Percentiles rank a stretch among this genome's conserved stretches.
Evolutionary conservation across 2,113 vertebrate species (phyloP).

Genomic region (Dicaeum eximium): DNA sequence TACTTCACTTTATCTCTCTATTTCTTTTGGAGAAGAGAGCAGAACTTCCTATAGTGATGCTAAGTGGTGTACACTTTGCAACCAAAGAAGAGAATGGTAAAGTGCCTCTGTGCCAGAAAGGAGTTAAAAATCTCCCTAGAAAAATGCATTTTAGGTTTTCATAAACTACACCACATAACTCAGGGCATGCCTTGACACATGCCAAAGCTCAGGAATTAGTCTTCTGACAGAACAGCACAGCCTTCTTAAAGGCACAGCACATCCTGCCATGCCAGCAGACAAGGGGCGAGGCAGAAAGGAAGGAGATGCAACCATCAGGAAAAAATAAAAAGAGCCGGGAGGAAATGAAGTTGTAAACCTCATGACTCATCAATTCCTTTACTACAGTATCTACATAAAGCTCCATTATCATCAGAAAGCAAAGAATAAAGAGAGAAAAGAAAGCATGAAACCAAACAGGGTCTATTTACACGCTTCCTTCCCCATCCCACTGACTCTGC

Average conservation of each 20-base stretch:
- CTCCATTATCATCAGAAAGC: neutral
- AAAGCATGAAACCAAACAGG: neutral
- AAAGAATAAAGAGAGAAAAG: neutral
- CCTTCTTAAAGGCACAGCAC: slow-evolving; percentile 33
- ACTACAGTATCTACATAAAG: neutral
- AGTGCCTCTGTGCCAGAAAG: neutral
- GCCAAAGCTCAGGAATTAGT: slow-evolving; percentile 16
- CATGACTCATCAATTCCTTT: neutral
- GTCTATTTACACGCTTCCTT: neutral
- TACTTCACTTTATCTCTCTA: neutral
- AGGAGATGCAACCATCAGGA: neutral
- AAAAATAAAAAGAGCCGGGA: neutral
- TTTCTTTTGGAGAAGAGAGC: neutral
- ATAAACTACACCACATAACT: neutral
- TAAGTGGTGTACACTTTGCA: neutral
- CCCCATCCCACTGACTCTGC: neutral
- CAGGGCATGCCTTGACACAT: slow-evolving; percentile 31
- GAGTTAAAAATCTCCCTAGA: slow-evolving; percentile 4
- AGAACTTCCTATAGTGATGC: neutral
- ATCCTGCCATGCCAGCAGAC: neutral
- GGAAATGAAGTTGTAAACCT: neutral
- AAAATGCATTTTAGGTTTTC: neutral
- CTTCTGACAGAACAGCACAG: neutral
- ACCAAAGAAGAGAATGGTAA: neutral
- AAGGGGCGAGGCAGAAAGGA: neutral